Conservation (phyloP, 2,797 vertebrate genomes). For the Pipistrellus kuhlii region DNA sequence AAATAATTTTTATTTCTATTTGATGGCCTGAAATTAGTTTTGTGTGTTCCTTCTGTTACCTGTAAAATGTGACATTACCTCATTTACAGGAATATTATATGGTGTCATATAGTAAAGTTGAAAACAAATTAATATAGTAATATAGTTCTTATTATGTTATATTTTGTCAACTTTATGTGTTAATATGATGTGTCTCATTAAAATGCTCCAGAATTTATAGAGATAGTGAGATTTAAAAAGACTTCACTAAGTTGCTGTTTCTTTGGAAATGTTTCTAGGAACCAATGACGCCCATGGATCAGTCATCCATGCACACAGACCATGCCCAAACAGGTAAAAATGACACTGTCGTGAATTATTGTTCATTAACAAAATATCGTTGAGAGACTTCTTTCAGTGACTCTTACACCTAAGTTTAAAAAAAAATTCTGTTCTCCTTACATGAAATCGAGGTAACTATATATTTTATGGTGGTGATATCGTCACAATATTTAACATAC, state of each 20-base stretch:
- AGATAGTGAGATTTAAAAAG: conserved; percentile 7
- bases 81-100: not conserved
- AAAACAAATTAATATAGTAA: not conserved
- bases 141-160: not conserved
- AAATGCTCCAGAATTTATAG: conserved; percentile 37
- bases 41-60: not conserved
- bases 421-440: not conserved
- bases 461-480: not conserved
- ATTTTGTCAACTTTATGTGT: conserved; percentile 51
- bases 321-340: conserved; percentile 87
- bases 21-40: not conserved
- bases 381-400: not conserved
- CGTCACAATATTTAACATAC: not conserved
- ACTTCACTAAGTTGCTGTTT: conserved; percentile 2
- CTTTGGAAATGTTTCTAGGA: conserved; percentile 85
- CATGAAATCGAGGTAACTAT: conserved; percentile 1
- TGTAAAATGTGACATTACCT: conserved; percentile 33
- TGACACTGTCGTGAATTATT: fast-evolving
- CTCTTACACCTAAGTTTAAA: not conserved
- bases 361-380: not conserved
- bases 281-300: conserved; percentile 88
- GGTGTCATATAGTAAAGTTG: not conserved
- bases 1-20: conserved; percentile 41
- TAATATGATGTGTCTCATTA: not conserved
- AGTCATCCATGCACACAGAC: conserved; percentile 87